Evolutionary conservation across 2,888 invertebrate species (phyloP), one percentile per base, ranked within the genome.

Genomic region (Poecilobothrus nobilitatus): DNA sequence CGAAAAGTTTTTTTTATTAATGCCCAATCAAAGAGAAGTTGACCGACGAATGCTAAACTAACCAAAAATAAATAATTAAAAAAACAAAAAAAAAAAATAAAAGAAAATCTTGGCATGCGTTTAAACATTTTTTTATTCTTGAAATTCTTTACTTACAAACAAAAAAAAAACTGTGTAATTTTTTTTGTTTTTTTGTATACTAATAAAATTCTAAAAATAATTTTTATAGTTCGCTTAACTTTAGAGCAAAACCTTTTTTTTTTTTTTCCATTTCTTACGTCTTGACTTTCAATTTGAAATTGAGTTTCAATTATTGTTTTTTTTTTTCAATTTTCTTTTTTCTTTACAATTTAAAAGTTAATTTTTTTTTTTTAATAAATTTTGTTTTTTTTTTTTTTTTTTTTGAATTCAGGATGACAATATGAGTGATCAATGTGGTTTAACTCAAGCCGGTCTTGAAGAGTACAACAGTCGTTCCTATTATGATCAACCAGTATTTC

Each of bases 381-480:
- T 15, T 65, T 66, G 2, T 64, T 34, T 68, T 27, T 18, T 67
- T 65, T 70, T 69, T 69, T 66, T 67, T 69, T 37, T 67, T 53
- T 66, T 65, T 44, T 64, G 62, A 65, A 61, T 68, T 64, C 77
- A 82, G 81, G 82, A 82, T 75, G 80, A 82, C 71, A 74, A 74
- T 71, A 76, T 78, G 73, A 76, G 76, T 72, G 81, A 80, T 72
- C 80, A 79, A 71, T 81, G 80, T 72, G 78, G 80, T 53, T 80
- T 87, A 72, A 89, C 88, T 65, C 88, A 89, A 78, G 88, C 88
- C 66, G 89, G 89, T 75, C 83, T 90, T 71, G 89, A 90, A 78
- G 87, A 89, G 75, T 89, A 89, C 76, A 87, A 89, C 77, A 87
- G 87, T 73, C 85, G 87, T 71, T 86, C 86, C 72, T 88, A 87